Percentiles rank a stretch among this genome's conserved stretches.
These are phyloP conservation scores for Seira musarum DNA, from an alignment of 2,888 invertebrate genomes.

Conservation along the genomic window DNA sequence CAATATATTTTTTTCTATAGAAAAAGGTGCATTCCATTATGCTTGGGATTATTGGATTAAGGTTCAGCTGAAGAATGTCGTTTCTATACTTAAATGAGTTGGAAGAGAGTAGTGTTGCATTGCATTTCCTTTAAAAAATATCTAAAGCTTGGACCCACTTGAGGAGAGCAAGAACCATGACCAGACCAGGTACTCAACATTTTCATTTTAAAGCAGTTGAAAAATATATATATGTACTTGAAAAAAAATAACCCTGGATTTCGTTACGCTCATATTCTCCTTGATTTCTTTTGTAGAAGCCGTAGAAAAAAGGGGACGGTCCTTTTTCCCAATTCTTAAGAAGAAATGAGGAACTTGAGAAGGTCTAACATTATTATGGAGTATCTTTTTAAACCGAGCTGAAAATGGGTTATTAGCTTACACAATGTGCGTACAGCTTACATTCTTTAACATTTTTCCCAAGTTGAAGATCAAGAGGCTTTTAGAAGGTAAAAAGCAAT, in stretches of 20 bases:
- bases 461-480: no score
- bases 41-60: not conserved
- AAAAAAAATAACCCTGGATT: not conserved
- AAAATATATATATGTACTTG: not conserved
- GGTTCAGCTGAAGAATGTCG: not conserved
- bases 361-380: not conserved
- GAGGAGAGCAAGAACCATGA: not conserved
- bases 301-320: slow-evolving; percentile 47
- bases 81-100: slow-evolving; percentile 1
- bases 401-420: slow-evolving; percentile 3
- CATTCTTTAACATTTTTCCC: no score
- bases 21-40: not conserved
- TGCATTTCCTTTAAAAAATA: not conserved
- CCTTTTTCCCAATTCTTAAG: slow-evolving; percentile 35
- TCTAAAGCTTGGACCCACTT: no score
- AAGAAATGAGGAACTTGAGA: slow-evolving; percentile 9
- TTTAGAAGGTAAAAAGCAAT: no score
- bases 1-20: not conserved
- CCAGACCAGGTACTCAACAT: slow-evolving; percentile 1
- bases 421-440: no score
- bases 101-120: no score
- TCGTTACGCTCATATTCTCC: not conserved
- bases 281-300: not conserved
- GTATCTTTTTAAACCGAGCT: not conserved
- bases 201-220: not conserved